Percentiles rank a stretch among this genome's conserved stretches.
phyloP scores from a whole-genome alignment of 2,113 vertebrate species.

The Heteronetta atricapilla region DNA sequence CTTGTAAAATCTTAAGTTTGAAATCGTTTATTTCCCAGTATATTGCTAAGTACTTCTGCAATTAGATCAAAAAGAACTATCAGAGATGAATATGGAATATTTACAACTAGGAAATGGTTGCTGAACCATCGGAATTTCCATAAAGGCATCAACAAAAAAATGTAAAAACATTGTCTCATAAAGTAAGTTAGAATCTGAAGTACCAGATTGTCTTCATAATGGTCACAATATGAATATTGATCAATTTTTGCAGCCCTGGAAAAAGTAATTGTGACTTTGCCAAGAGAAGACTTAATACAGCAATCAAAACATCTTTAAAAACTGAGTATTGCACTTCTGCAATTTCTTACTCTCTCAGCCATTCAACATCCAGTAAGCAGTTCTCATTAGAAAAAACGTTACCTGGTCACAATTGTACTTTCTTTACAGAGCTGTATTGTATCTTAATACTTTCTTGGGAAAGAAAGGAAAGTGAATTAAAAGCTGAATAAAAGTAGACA shows the following conservation, averaged over 20 bases:
- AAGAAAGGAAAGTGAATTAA: slow-evolving; percentile 32
- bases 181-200: slow-evolving; percentile 16
- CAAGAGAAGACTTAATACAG: not conserved
- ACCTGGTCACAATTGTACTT: not conserved
- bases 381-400: not conserved
- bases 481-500: slow-evolving; percentile 52
- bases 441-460: slow-evolving; percentile 14
- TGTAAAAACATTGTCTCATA: not conserved
- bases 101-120: slow-evolving; percentile 47
- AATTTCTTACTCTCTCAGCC: slow-evolving; percentile 10
- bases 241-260: slow-evolving; percentile 7
- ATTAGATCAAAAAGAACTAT: slow-evolving; percentile 37
- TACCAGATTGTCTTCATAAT: slow-evolving; percentile 7
- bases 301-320: slow-evolving; percentile 17
- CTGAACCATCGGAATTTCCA: not conserved
- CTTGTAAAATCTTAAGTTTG: slow-evolving; percentile 35
- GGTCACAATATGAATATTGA: not conserved
- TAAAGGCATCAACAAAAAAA: slow-evolving; percentile 57
- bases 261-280: slow-evolving; percentile 29
- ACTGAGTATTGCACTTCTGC: slow-evolving; percentile 17
- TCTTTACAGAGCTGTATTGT: not conserved
- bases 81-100: slow-evolving; percentile 25
- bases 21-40: slow-evolving; percentile 61
- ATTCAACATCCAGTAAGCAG: slow-evolving; percentile 1
- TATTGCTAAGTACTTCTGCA: slow-evolving; percentile 45